Base-by-base conservation (phyloP, 2,888 invertebrate genomes). In the Pyrocoelia pectoralis region DNA sequence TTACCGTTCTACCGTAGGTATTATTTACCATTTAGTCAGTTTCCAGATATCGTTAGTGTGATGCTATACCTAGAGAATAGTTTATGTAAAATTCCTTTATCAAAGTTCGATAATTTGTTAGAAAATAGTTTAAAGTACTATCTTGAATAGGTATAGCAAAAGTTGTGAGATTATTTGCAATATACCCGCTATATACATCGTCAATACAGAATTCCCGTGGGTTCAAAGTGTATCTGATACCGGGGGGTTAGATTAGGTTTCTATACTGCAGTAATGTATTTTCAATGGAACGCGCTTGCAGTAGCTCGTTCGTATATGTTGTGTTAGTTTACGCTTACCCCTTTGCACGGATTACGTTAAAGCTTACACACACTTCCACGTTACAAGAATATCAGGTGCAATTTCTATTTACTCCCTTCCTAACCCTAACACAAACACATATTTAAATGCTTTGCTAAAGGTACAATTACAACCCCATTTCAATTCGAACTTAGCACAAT, bases 201-300 rank as follows among this genome's bases (percentile, higher is more conserved):
- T 74, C 73, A 72, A 71, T 72, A 71, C 72, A 63, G 64, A 70
- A 70, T 66, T 71, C 73, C 71, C 72, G 56, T 66, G 74, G 73
- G 74, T 68, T 70, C 69, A 72, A 73, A 75, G 73, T 72, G 73
- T 73, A 73, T 70, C 72, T 72, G 74, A 73, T 71, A 69, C 68
- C 68, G 72, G 70, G 72, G 70, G 72, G 73, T 71, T 72, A 73
- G 70, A 73, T 70, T 72, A 68, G 69, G 63, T 65, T 68, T 72
- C 70, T 64, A 67, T 72, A 73, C 70, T 70, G 46, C 52, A 52
- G 73, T 76, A 74, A 75, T 76, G 75, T 75, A 76, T 76, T 76
- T 76, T 73, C 75, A 75, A 76, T 74, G 74, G 74, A 75, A 71
- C 68, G 69, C 62, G 62, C 52, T 52, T n/a, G 33, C 33, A 33